Base-by-base conservation (phyloP, 1,140 invertebrate genomes). In the Drosophila nigromelanica region DNA sequence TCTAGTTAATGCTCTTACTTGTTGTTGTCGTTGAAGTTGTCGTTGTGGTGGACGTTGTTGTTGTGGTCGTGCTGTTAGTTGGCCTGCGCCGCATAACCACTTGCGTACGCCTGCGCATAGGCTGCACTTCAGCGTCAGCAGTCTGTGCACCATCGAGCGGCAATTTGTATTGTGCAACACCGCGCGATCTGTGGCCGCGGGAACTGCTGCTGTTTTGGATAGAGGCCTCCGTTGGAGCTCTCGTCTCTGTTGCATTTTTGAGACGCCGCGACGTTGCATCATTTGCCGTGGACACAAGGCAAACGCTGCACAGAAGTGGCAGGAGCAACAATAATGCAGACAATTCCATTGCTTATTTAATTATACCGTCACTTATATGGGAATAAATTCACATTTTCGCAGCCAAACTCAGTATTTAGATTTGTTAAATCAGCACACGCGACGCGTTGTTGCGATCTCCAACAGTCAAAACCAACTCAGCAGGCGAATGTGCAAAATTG, bases 151-250 rank as follows among this genome's bases (percentile, higher is more conserved):
- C 48, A 40, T 73, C 63, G 6, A 68, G 67, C 27, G 81, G 82
- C 52, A 87, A 67, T 47, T 60, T 87, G 35, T 87, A 86, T 86
- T 86, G 82, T 82, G 75, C 75, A 87, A 86, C 72, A 11, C 63
- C 67, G 27, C 82, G 78, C 58, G 67, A 58, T 66, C 64, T 72
- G 39, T 56, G 52, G 58, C 64, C 60, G 50, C 66, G 74, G 58
- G 61, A 74, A 60, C 60, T 63, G 48, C 30, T 58, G 43, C 61
- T 37, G n/a, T 12, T 58, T 43, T 42, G 51, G 18, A 62, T 45
- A 58, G 52, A 50, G 24, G 35, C 63, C 56, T 73, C 50, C 18
- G 48, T 14, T 18, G 14, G 10, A 11, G 63, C 48, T 40, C 51
- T 42, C 4, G 40, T 42, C 8, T 56, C 43, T 21, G 56, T 73